Conservation (phyloP, 2,113 vertebrate genomes). For the Sceloporus undulatus region DNA sequence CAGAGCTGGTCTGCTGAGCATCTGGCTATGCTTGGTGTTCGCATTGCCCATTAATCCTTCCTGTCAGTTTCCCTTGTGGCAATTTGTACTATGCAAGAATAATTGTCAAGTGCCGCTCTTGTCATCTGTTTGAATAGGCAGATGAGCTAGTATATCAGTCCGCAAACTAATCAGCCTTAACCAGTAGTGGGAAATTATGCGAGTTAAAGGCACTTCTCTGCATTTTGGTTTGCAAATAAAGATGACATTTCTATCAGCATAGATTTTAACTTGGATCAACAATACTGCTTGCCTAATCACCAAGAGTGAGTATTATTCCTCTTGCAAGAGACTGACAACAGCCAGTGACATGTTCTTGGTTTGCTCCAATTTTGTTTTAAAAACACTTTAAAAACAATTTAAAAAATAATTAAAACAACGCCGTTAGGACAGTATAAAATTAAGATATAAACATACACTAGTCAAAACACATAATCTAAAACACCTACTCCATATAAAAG, state of each 20-base stretch:
- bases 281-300: too few species aligned
- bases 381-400: background rate
- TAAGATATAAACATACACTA: too few species aligned
- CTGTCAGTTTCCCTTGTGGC: slow-evolving; percentile 13
- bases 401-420: too few species aligned
- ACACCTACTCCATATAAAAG: too few species aligned
- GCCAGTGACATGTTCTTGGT: background rate
- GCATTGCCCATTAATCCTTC: background rate
- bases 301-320: background rate
- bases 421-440: too few species aligned
- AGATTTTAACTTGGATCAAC: too few species aligned
- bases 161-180: too few species aligned
- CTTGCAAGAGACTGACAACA: background rate
- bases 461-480: too few species aligned
- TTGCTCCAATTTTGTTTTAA: background rate
- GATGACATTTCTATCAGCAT: too few species aligned
- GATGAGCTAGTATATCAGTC: too few species aligned
- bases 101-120: background rate
- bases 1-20: background rate
- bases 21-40: background rate
- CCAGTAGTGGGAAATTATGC: background rate
- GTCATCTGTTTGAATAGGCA: background rate
- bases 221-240: background rate
- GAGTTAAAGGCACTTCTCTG: background rate
- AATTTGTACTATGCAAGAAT: background rate